Base-by-base conservation (phyloP, 2,113 vertebrate genomes). In the Crotalus viridis region DNA sequence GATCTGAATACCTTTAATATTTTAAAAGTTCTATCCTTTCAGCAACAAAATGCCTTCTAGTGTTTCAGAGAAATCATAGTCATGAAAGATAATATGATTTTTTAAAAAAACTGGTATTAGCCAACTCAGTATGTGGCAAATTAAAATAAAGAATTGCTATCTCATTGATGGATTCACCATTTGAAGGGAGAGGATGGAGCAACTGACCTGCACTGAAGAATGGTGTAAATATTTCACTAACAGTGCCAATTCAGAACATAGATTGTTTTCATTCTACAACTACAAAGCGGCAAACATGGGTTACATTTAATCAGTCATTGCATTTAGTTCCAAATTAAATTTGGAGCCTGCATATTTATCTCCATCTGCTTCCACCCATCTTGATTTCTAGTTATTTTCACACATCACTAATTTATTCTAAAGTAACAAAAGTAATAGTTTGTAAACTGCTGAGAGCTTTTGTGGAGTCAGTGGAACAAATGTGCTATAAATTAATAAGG, bases 11-110 rank as follows among this genome's bases (percentile, higher is more conserved):
- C 10, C 10, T 64, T 61, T 61, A 61, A 26, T 88, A 51, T 88
- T 90, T 69, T 28, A 74, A 85, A 86, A 88, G 43, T 7, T 9
- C 17, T 12, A 26, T 61, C 19, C 10, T 64, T 54, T 19, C 48
- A 69, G 57, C 89, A 74, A 54, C 54, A 85, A 59, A 89, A 92
- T 43, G 88, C 61, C 91, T 52, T 90, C 89, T 90, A 86, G 54
- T 59, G 51, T 57, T 8, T 10, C 6, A 4, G 1, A 93, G 90
- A 91, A 93, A 69, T 10, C 90, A 26, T 91, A 5, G 1, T 48
- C 17, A 0, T 0, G 24, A n/a, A 6, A 59, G 24, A 61, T 74
- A 51, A 64, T 59, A 10, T 51, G 59, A 90, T 21, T 87, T 21
- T 87, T 43, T 17, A 9, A 89, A n/a, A 88, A 10, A 5, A 17